Evolutionary conservation across 2,113 vertebrate genomes (phyloP).

Genomic region (Phainopepla nitens): DNA sequence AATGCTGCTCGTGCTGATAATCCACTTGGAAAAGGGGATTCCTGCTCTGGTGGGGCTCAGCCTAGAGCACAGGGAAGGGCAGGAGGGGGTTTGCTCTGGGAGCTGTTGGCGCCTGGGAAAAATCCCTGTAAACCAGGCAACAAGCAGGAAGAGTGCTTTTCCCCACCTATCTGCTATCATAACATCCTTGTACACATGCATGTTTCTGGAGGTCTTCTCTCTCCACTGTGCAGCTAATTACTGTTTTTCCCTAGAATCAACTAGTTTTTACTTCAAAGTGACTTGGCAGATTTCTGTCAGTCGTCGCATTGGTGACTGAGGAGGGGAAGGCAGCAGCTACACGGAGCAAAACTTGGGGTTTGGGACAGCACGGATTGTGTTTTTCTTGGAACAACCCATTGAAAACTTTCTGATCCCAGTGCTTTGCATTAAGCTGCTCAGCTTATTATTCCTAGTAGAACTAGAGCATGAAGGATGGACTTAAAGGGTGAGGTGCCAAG

Average conservation of each 20-base stretch:
- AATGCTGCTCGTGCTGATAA: neutral
- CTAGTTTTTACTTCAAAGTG: neutral
- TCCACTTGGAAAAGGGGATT: neutral
- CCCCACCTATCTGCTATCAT: neutral
- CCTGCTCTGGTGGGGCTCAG: neutral
- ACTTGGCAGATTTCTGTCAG: slow-evolving; percentile 27
- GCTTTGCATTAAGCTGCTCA: neutral
- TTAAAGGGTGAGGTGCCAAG: neutral
- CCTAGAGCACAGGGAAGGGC: neutral
- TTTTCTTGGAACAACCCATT: neutral
- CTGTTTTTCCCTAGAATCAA: neutral
- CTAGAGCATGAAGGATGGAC: neutral
- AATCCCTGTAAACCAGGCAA: neutral
- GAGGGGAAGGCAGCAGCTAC: neutral
- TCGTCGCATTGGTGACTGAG: neutral
- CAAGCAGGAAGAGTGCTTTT: neutral
- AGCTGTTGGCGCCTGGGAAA: neutral
- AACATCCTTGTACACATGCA: neutral
- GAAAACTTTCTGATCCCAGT: neutral
- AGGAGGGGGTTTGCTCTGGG: neutral
- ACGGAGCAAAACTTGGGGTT: neutral
- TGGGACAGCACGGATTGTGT: neutral
- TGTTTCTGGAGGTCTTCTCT: neutral
- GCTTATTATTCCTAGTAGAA: neutral
- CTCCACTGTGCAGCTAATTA: neutral